Conservation (phyloP, 2,888 invertebrate species). For the Monoplex corrugatus region DNA sequence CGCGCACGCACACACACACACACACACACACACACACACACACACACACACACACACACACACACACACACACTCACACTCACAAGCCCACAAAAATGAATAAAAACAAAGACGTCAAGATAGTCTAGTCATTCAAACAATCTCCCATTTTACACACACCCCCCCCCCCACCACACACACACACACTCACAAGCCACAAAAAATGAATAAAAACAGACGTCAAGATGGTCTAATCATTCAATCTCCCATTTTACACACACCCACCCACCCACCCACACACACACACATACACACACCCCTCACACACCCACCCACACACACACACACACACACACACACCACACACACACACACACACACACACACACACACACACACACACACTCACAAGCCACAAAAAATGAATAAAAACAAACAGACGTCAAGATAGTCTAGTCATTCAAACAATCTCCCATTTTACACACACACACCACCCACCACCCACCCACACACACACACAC, state of each 20-base stretch:
- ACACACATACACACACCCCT: background rate
- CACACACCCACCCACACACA: background rate
- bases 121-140: too few species aligned
- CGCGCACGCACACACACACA: conserved; percentile 20
- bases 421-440: too few species aligned
- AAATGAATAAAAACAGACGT: background rate
- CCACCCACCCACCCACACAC: background rate
- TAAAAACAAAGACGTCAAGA: background rate
- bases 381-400: background rate
- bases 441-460: too few species aligned
- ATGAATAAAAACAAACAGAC: too few species aligned
- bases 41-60: background rate
- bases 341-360: conserved; percentile 21
- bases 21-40: conserved; percentile 29
- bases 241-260: too few species aligned
- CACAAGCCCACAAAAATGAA: background rate
- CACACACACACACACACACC: conserved; percentile 34
- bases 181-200: background rate
- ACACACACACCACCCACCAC: background rate
- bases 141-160: too few species aligned
- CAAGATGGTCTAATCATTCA: too few species aligned
- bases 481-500: background rate
- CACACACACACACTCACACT: conserved; percentile 33
- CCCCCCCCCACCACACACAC: conserved; percentile 9
- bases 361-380: background rate